Conservation (phyloP, 2,113 vertebrate genomes). For the Pontoporia blainvillei region DNA sequence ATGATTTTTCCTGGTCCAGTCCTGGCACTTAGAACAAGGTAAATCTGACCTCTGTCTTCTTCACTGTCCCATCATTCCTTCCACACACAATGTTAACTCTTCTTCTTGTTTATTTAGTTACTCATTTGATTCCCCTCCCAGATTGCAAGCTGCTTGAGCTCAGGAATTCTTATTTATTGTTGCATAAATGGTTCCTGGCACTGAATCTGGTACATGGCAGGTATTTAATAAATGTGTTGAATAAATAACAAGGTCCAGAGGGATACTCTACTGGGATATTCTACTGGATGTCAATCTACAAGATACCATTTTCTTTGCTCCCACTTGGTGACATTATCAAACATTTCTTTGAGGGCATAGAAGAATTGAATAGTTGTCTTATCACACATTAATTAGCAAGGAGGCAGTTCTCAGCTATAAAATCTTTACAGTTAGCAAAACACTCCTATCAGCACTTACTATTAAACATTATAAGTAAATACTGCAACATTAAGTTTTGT, state of each 20-base stretch:
- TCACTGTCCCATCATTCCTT: background rate
- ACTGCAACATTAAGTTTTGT: constrained; percentile 41
- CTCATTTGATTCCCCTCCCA: background rate
- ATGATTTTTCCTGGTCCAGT: background rate
- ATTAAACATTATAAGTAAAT: background rate
- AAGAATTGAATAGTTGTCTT: background rate
- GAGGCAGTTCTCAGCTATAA: constrained; percentile 10
- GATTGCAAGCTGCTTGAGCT: background rate
- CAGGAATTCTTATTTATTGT: background rate
- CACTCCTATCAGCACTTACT: background rate
- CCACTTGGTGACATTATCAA: background rate
- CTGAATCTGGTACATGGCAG: background rate
- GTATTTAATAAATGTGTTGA: background rate
- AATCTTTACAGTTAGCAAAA: constrained; percentile 27
- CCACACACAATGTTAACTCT: background rate
- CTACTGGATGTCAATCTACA: background rate
- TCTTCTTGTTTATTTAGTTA: background rate
- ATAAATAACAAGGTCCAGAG: background rate
- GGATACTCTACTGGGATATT: background rate
- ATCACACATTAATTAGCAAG: constrained; percentile 31
- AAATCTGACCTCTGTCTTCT: background rate
- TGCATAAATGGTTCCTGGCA: background rate
- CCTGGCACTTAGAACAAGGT: background rate
- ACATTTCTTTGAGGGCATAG: background rate
- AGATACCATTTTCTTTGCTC: background rate